Conservation (phyloP, 2,797 vertebrate species). For the Okamejei kenojei region DNA sequence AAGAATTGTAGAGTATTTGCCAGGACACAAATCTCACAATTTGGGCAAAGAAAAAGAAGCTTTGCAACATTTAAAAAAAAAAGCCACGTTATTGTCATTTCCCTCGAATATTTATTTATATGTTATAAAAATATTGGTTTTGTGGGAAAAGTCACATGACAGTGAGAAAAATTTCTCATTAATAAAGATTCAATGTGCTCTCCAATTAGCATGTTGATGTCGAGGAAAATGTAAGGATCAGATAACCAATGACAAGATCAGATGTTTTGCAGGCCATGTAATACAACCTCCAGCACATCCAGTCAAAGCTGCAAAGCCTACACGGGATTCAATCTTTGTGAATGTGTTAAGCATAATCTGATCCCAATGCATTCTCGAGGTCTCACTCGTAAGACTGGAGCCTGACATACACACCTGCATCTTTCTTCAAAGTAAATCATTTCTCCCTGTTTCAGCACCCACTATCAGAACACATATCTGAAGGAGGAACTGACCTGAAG, state of each 20-base stretch:
- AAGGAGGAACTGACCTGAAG: too few species aligned
- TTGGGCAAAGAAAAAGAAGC: too few species aligned
- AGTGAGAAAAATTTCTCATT: background rate
- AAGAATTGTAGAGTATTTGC: background rate
- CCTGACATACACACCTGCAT: too few species aligned
- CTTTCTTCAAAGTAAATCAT: background rate
- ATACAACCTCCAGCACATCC: background rate
- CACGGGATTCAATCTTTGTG: background rate
- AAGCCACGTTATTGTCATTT: background rate
- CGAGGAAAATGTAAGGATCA: background rate
- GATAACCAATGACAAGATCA: background rate
- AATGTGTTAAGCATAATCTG: background rate
- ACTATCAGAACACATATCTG: background rate
- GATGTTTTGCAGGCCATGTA: background rate
- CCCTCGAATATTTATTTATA: background rate
- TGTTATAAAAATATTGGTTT: background rate
- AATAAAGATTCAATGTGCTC: too few species aligned
- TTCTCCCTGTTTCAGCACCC: background rate
- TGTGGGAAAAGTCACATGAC: background rate
- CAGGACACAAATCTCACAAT: background rate
- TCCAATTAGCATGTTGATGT: background rate
- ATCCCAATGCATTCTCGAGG: too few species aligned
- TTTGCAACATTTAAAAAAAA: background rate
- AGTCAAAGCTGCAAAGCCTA: background rate
- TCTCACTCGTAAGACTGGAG: too few species aligned